Evolutionary conservation across 2,797 vertebrate genomes (phyloP).

Genomic region (Channa striata): DNA sequence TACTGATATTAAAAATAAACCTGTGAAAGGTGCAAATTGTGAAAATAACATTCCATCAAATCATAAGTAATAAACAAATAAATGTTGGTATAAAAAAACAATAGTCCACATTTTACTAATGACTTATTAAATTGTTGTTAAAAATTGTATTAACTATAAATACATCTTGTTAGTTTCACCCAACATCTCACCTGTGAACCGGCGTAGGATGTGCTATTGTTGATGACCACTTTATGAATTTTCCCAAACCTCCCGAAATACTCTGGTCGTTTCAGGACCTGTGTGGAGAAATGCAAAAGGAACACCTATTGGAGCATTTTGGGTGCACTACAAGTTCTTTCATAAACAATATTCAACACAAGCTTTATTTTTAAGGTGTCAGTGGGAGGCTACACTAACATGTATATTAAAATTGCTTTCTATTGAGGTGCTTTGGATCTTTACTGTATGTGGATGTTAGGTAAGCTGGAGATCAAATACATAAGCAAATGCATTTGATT

Average conservation of each 20-base stretch:
- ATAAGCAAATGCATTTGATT: background rate
- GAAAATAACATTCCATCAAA: background rate
- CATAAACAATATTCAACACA: slow-evolving; percentile 1
- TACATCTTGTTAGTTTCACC: background rate
- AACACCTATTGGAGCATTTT: background rate
- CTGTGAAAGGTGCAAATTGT: too few species aligned
- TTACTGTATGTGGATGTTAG: background rate
- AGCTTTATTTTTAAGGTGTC: background rate
- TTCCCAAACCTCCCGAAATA: slow-evolving; percentile 99
- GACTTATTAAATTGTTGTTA: background rate
- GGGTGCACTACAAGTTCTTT: background rate
- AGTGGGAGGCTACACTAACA: background rate
- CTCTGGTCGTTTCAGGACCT: slow-evolving; percentile 99
- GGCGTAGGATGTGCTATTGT: slow-evolving; percentile 99
- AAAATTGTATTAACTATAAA: background rate
- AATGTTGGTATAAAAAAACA: slow-evolving; percentile 4
- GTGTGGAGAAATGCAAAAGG: slow-evolving; percentile 17
- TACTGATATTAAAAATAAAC: too few species aligned
- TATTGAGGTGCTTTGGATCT: slow-evolving; percentile 7
- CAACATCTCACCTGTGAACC: slow-evolving; percentile 94
- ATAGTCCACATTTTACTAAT: background rate
- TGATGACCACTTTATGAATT: slow-evolving; percentile 99
- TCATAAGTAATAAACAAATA: background rate
- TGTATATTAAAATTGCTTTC: slow-evolving; percentile 3
- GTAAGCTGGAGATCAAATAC: background rate